These are phyloP conservation scores for Sibirionetta formosa DNA, from an alignment of 2,797 vertebrate species.

Conservation along the genomic window DNA sequence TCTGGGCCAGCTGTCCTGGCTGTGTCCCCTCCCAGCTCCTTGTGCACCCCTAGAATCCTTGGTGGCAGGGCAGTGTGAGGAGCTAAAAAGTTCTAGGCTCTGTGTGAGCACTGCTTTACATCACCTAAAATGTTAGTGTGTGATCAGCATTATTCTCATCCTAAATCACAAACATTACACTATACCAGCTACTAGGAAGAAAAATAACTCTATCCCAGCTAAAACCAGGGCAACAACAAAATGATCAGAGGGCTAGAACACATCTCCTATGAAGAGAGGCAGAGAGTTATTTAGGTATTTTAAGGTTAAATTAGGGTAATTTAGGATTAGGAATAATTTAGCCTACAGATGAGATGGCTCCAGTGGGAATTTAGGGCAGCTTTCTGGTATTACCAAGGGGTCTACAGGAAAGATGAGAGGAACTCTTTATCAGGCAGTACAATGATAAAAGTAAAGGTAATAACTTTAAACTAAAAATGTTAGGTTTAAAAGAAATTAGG, in stretches of 20 bases:
- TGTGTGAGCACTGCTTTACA: neutral
- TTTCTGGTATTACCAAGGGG: neutral
- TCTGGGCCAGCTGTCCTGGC: too few relatives aligned
- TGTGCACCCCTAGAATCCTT: too few relatives aligned
- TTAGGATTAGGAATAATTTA: neutral
- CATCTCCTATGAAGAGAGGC: neutral
- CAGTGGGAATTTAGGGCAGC: neutral
- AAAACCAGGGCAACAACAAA: neutral
- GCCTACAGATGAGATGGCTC: neutral
- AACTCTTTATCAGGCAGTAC: neutral
- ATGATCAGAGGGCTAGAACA: neutral
- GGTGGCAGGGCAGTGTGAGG: neutral
- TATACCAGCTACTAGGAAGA: neutral
- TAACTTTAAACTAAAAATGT: neutral
- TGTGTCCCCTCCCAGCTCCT: too few relatives aligned
- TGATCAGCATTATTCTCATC: neutral
- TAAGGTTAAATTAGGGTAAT: too few relatives aligned
- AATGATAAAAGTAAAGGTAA: neutral
- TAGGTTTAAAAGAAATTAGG: neutral
- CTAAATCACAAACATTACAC: neutral
- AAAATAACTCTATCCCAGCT: neutral
- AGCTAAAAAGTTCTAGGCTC: neutral
- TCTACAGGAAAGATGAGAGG: neutral
- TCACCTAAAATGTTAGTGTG: neutral
- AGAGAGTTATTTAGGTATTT: neutral